Conservation (phyloP, 2,797 vertebrate genomes). For the Ciconia nigra region DNA sequence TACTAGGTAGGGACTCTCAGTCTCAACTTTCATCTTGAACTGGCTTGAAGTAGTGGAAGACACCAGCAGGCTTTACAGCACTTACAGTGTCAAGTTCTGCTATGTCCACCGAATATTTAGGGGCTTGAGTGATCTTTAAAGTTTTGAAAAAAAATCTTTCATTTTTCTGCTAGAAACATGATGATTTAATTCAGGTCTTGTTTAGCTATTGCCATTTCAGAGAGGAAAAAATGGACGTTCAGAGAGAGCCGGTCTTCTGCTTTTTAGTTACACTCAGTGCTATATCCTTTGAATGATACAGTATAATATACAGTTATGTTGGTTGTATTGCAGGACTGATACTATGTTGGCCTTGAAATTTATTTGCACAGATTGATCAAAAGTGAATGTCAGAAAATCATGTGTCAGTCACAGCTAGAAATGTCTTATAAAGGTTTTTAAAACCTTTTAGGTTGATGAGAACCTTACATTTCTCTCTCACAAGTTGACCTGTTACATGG, state of each 20-base stretch:
- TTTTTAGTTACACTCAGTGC: neutral
- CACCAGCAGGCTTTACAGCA: neutral
- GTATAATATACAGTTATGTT: neutral
- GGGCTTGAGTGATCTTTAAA: neutral
- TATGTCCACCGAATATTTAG: neutral
- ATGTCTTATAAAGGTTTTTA: conserved; percentile 13
- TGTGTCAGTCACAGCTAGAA: neutral
- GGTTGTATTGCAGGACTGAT: neutral
- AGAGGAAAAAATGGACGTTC: neutral
- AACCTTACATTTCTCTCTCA: conserved; percentile 20
- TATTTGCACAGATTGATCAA: conserved; percentile 8
- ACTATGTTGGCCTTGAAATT: neutral
- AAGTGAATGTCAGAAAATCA: conserved; percentile 27
- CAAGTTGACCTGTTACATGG: neutral
- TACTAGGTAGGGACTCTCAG: neutral
- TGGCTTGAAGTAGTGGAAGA: neutral
- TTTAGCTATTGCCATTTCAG: neutral
- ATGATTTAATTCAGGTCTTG: neutral
- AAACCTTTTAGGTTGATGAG: neutral
- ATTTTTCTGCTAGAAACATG: neutral
- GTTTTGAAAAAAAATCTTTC: neutral
- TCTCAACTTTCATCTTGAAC: neutral
- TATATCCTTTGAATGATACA: neutral
- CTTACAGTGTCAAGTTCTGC: neutral
- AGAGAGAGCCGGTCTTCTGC: neutral